These are phyloP conservation scores for Nyctibius grandis DNA, from an alignment of 2,797 vertebrate species.

Conservation along the genomic window DNA sequence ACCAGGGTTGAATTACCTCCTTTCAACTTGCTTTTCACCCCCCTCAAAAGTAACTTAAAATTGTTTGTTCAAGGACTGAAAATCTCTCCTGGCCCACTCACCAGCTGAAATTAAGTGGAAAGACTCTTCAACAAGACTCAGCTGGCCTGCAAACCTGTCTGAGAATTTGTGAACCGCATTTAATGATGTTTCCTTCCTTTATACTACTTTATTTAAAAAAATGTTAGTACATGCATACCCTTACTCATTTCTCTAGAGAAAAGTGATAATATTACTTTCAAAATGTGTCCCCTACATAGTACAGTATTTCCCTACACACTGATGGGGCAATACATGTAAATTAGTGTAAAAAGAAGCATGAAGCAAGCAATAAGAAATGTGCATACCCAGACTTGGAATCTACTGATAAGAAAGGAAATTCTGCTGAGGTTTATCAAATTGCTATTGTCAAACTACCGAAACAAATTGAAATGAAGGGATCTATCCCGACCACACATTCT, in stretches of 20 bases:
- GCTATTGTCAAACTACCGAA: not conserved
- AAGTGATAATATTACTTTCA: not conserved
- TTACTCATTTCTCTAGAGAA: not conserved
- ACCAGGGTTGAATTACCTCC: conserved; percentile 18
- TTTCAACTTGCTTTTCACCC: conserved; percentile 29
- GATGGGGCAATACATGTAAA: not conserved
- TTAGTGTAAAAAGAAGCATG: not conserved
- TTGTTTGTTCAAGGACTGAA: conserved; percentile 46
- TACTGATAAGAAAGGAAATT: not conserved
- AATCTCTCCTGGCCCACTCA: conserved; percentile 36
- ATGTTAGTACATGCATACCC: not conserved
- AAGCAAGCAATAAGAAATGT: not conserved
- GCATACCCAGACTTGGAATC: not conserved
- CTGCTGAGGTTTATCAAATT: not conserved
- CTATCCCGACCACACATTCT: not conserved
- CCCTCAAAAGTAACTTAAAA: conserved; percentile 14
- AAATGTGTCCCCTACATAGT: not conserved
- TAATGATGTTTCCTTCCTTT: conserved; percentile 27
- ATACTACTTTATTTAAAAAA: not conserved
- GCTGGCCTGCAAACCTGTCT: conserved; percentile 51
- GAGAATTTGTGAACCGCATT: conserved; percentile 34
- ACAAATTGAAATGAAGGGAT: not conserved
- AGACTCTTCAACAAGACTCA: conserved; percentile 52
- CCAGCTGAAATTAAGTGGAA: conserved; percentile 54
- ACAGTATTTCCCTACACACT: not conserved